phyloP scores from a whole-genome alignment of 2,113 vertebrate species.

The Willisornis vidua region DNA sequence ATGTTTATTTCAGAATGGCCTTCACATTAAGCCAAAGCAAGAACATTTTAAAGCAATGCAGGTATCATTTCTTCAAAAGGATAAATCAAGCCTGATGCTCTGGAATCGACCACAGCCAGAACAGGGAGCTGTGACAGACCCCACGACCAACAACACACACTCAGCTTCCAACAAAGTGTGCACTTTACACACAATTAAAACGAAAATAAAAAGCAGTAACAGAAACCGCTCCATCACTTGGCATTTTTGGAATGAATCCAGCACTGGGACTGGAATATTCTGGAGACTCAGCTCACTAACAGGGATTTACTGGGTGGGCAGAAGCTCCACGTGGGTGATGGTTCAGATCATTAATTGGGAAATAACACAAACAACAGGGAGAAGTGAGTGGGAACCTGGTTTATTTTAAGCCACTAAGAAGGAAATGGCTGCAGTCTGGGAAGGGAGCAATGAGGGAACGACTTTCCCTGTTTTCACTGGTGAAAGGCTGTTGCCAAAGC shows the following conservation, averaged over 20 bases:
- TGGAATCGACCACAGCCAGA: background rate
- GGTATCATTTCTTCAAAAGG: background rate
- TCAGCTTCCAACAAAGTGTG: background rate
- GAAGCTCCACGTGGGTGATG: background rate
- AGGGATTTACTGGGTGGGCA: background rate
- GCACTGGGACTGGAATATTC: background rate
- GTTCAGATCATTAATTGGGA: background rate
- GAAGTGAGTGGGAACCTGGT: background rate
- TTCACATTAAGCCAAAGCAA: background rate
- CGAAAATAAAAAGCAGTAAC: background rate
- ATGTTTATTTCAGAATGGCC: background rate
- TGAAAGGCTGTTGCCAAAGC: background rate
- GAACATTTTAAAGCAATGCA: constrained; percentile 4
- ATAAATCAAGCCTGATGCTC: background rate
- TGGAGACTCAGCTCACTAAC: background rate
- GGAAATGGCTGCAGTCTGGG: accelerated
- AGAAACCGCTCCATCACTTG: background rate
- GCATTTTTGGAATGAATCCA: background rate
- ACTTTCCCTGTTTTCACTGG: background rate
- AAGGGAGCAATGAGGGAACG: background rate
- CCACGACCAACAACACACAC: background rate
- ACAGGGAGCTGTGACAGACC: background rate
- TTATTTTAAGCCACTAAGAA: background rate
- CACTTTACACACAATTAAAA: background rate
- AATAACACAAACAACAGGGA: background rate